phyloP scores from a whole-genome alignment of 92 coral and sea anemone genomes.

The Galaxea fascicularis region DNA sequence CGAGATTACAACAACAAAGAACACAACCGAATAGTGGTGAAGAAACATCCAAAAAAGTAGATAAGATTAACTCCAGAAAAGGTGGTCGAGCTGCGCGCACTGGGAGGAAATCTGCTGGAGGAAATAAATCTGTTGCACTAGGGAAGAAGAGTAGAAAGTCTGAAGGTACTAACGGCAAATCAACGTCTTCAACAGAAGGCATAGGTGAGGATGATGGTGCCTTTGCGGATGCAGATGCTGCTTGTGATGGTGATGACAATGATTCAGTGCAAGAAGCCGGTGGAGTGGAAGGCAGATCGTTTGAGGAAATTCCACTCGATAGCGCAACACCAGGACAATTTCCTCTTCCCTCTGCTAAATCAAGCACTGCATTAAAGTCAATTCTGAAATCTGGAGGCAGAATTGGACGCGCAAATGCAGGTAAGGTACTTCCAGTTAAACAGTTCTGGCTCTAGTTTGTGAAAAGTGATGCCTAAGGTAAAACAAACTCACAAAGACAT shows the following conservation, averaged over 20 bases:
- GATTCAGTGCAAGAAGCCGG: background rate
- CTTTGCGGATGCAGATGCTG: constrained; percentile 1
- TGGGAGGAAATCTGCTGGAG: background rate
- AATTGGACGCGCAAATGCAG: background rate
- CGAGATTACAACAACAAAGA: background rate
- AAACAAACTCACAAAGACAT: too few species aligned
- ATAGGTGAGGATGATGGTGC: background rate
- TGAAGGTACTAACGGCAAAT: background rate
- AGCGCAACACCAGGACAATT: background rate
- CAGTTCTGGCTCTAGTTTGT: background rate
- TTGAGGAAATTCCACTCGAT: background rate
- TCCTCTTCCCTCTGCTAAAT: background rate
- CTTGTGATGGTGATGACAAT: background rate
- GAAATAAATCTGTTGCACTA: background rate
- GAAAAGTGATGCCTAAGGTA: too few species aligned
- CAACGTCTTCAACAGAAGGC: background rate
- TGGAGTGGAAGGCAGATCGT: constrained; percentile 17
- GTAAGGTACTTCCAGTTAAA: background rate
- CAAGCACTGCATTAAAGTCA: constrained; percentile 21
- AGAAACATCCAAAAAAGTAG: background rate
- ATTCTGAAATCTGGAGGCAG: constrained; percentile 52
- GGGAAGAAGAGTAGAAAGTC: background rate
- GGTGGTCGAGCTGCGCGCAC: background rate
- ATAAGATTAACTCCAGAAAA: background rate
- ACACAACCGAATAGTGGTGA: background rate